Base-by-base conservation (phyloP, 37 sponge, comb jelly and placozoan species). In the Hormiphora californensis region DNA sequence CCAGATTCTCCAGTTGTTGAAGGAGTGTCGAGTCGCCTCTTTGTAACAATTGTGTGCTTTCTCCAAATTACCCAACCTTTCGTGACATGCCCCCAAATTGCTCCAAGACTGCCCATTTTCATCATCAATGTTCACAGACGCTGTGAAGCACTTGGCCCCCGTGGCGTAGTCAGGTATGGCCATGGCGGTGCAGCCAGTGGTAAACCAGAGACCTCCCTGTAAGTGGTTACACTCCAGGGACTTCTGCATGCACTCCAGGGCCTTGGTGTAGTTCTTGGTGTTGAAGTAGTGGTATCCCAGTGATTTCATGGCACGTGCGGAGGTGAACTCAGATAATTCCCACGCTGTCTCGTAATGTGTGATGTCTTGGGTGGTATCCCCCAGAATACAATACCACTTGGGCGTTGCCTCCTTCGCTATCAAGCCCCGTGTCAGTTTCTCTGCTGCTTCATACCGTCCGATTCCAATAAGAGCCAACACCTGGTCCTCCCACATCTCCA, bases 1-100 rank as follows among this genome's bases (percentile, higher is more conserved):
- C 96, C 96, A 96, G 0, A 96, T 90, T 62, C 88, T 94, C 91
- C 93, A 92, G 86, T 90, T 92, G 54, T 94, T 92, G 86, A 87
- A 96, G 85, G 87, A 81, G n/a, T 89, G 86, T 51, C 89, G 88
- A 0, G 92, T 41, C 7, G 96, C 92, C 63, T 96, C 94, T 54
- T 91, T 63, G 55, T 73, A 90, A 9, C 89, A 67, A 37, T 53
- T 54, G 23, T 85, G 89, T 0, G 96, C 96, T 40, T 87, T 85
- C 4, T 33, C 33, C 94, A 92, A 91, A 35, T 96, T 89, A 11
- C 88, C 90, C 63, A 53, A 91, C 89, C 86, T 91, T 30, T 94
- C 51, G 37, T 89, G 89, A 21, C 61, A 85, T 32, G 92, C 89
- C 36, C 93, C 92, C 40, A 96, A 55, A 54, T 96, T 96, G 86